Evolutionary conservation across 2,888 invertebrate genomes (phyloP).

Genomic region (Apotomis betuletana): DNA sequence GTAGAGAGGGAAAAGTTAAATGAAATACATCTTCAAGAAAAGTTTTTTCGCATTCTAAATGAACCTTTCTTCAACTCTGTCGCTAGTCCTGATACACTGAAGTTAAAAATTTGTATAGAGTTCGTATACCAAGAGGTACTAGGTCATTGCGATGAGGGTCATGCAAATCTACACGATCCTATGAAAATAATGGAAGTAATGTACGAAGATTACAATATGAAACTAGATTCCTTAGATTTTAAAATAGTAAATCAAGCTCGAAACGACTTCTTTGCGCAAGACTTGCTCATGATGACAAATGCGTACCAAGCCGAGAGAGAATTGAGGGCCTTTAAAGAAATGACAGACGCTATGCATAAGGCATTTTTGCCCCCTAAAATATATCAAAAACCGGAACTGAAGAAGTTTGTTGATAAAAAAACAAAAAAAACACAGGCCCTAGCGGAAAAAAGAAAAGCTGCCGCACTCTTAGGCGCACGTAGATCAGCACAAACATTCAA

Average conservation of each 20-base stretch:
- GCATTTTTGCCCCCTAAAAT: slow-evolving; percentile 71
- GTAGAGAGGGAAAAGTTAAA: slow-evolving; percentile 69
- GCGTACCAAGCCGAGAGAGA: slow-evolving; percentile 74
- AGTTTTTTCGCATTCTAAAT: slow-evolving; percentile 73
- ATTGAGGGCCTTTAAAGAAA: slow-evolving; percentile 70
- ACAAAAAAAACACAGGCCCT: slow-evolving; percentile 56
- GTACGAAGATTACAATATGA: slow-evolving; percentile 77
- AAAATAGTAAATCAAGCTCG: slow-evolving; percentile 73
- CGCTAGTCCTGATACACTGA: slow-evolving; percentile 70
- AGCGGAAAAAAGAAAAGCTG: slow-evolving; percentile 57
- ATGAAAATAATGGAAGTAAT: slow-evolving; percentile 77
- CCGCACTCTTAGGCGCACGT: slow-evolving; percentile 52
- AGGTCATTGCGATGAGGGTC: slow-evolving; percentile 78
- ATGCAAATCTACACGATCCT: slow-evolving; percentile 71
- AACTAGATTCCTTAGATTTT: slow-evolving; percentile 73
- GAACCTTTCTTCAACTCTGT: slow-evolving; percentile 72
- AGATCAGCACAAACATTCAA: slow-evolving; percentile 60
- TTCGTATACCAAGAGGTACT: slow-evolving; percentile 77
- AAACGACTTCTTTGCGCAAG: slow-evolving; percentile 73
- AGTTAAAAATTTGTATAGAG: slow-evolving; percentile 77
- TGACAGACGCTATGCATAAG: slow-evolving; percentile 77
- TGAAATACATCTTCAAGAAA: slow-evolving; percentile 69
- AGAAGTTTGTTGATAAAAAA: slow-evolving; percentile 70
- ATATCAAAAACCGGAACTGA: slow-evolving; percentile 63
- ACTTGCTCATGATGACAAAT: slow-evolving; percentile 73